Percentiles rank a stretch among this genome's conserved stretches.
Evolutionary conservation across 1,140 invertebrate genomes (phyloP).

Genomic region (Oscheius sp.): DNA sequence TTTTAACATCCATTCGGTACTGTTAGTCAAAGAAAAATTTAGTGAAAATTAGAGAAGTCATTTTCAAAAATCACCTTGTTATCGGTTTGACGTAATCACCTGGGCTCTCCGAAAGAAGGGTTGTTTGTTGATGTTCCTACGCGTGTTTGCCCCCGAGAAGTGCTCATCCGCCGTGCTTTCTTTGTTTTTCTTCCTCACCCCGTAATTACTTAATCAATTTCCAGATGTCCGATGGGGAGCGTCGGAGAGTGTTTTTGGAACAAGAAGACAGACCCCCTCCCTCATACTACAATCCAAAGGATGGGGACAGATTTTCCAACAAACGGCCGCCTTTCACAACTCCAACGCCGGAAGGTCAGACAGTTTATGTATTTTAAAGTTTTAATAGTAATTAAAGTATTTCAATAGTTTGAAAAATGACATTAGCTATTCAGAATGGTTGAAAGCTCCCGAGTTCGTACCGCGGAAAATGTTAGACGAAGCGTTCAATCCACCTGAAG

Average conservation of each 20-base stretch:
- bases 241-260: not conserved
- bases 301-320: not conserved
- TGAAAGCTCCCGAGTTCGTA: conserved; percentile 31
- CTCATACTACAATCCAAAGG: not conserved
- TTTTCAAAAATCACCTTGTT: too few species aligned
- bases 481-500: not conserved
- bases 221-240: not conserved
- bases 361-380: not conserved
- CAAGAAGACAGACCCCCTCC: conserved; percentile 13
- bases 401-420: not conserved
- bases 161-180: too few species aligned
- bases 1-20: too few species aligned
- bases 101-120: too few species aligned
- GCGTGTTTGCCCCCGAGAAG: too few species aligned
- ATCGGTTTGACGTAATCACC: too few species aligned
- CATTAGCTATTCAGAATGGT: conserved; percentile 26
- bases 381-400: not conserved
- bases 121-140: too few species aligned
- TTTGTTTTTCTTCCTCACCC: too few species aligned
- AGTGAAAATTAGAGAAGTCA: too few species aligned
- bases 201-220: too few species aligned
- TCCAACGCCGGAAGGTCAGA: not conserved
- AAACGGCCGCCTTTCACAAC: not conserved
- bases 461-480: conserved; percentile 6
- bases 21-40: too few species aligned